Evolutionary conservation across 2,113 vertebrate genomes (phyloP), one percentile per base, ranked within the genome.

Genomic region (Rhinoderma darwinii): DNA sequence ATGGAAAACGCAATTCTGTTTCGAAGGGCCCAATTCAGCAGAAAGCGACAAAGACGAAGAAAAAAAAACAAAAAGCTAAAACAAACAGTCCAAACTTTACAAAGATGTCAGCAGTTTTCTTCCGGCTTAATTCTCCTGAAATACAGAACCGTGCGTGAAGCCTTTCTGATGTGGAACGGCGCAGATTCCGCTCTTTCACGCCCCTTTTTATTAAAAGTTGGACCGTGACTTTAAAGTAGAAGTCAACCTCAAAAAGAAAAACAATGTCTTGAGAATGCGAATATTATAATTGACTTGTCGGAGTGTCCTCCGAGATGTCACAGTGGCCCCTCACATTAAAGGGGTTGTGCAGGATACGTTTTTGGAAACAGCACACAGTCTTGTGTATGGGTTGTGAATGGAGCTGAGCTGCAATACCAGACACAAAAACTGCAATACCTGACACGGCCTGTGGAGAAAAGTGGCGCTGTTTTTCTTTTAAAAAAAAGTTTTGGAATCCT

Each of bases 21-120:
- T n/a, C 74, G 63, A 81, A 86, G 77, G 78, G 37, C 41, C 86
- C 78, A 82, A 82, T 87, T 87, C 86, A 87, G 86, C 86, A 87
- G 68, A 87, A 87, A 87, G n/a, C 25, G 56, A 87, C 86, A 82
- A 82, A 87, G 86, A 30, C 22, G 0, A 72, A 30, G 25, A 68
- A 51, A 35, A 25, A 51, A 12, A 25, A 59, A 44, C 39, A 47
- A 44, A 68, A 18, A 84, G 20, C 83, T 77, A 35, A 47, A 85
- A 85, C 84, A 86, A 86, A 87, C 77, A 59, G 25, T 56, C 11
- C 66, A 63, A 87, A 87, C 79, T 87, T 87, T 87, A 75, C 51
- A 61, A 41, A 75, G 51, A 75, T 72, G 86, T 87, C 86, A 87
- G 86, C 86, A 75, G 86, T 82, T 75, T 82, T 78, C 56, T 72